Evolutionary conservation across 35 echinoderm and acorn worm species (phyloP).

Genomic region (Hemicentrotus pulcherrimus): DNA sequence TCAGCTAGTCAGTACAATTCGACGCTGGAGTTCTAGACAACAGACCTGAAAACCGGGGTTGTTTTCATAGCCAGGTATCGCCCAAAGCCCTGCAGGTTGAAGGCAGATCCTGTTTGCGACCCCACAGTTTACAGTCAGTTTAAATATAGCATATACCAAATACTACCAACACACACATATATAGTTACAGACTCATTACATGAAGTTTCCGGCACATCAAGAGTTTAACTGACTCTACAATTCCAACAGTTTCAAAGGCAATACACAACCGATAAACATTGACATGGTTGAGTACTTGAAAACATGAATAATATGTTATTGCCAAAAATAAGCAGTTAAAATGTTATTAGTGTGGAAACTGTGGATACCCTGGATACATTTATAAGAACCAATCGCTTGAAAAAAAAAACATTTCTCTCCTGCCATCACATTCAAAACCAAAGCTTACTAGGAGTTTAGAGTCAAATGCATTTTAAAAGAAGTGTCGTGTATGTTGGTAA

Average conservation of each 20-base stretch:
- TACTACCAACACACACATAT: background rate
- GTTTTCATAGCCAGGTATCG: constrained; percentile 41
- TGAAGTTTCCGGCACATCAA: background rate
- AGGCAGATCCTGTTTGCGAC: background rate
- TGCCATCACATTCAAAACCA: background rate
- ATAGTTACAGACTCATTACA: background rate
- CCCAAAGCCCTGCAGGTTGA: constrained; percentile 28
- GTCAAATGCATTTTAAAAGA: no score
- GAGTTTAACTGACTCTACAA: background rate
- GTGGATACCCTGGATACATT: no score
- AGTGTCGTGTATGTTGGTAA: no score
- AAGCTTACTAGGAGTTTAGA: background rate
- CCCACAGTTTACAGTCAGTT: background rate
- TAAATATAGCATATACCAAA: background rate
- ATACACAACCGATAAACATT: no score
- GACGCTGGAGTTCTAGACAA: constrained; percentile 28
- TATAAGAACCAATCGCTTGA: background rate
- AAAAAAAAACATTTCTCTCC: background rate
- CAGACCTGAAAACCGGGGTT: background rate
- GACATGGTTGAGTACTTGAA: no score
- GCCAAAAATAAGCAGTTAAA: no score
- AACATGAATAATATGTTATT: no score
- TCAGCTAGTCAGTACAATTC: background rate
- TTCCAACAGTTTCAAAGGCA: no score
- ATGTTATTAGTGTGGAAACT: no score